Evolutionary conservation across 2,888 invertebrate species (phyloP), one percentile per base, ranked within the genome.

Genomic region (Noctua pronuba): DNA sequence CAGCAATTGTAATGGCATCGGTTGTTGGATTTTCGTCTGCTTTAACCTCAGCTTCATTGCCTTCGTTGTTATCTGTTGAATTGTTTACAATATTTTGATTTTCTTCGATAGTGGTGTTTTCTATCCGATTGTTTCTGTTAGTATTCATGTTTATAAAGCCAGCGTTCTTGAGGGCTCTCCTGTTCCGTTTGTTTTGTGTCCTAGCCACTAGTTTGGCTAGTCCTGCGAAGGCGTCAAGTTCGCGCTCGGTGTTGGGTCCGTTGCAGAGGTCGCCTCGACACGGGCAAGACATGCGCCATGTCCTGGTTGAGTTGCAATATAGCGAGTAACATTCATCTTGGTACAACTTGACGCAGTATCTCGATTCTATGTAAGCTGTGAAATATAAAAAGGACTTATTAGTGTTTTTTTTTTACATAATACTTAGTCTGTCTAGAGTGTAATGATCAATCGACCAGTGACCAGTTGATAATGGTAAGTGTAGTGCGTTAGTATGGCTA

Each of bases 271-370:
- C 94, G 3, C 95, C 96, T 5, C 92, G 93, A 83, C 96, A 96
- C 0, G 96, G 95, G 79, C 96, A 96, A 1, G 94, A 95, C 93
- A 96, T 95, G 60, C 94, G 94, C 95, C 95, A 96, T 1, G 93
- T 94, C 75, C 92, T 94, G 2, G 95, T 95, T 0, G 96, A 92
- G 89, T 95, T 96, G 88, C 96, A 96, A 86, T 93, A 96, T 44
- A 94, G 83, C 4, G 94, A 91, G 86, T 96, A 96, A 89, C 96
- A 96, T 90, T 96, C 96, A 78, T 96, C 96, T 92, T 96, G 95
- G 80, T 96, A 96, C 28, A 95, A 88, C 86, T 96, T 96, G 18
- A 96, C 95, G 86, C 96, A 96, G 83, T 94, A 92, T 86, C 96
- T 93, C 44, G 96, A 96, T 82, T 96, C 96, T 10, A 91, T 85